phyloP scores from a whole-genome alignment of 2,797 vertebrate genomes.

The Coreius guichenoti region DNA sequence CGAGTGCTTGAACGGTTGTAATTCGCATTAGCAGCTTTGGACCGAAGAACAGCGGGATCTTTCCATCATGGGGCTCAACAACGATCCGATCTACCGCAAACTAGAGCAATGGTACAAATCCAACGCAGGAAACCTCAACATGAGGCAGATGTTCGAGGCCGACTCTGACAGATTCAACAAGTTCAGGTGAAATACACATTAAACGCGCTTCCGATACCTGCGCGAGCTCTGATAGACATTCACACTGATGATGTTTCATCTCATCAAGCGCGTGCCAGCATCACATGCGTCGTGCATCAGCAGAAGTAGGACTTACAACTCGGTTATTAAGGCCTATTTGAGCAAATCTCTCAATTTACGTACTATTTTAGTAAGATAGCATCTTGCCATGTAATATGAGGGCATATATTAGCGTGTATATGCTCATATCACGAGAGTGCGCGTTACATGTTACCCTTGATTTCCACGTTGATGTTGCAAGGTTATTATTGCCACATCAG shows the following conservation, averaged over 20 bases:
- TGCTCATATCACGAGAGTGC: too few species aligned
- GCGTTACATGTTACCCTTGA: not conserved
- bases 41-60: not conserved
- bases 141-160: slow-evolving; percentile 87
- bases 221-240: not conserved
- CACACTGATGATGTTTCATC: too few species aligned
- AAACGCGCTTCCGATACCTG: not conserved
- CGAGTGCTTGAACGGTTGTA: not conserved
- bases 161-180: slow-evolving; percentile 88
- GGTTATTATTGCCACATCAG: slow-evolving; percentile 36
- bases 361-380: not conserved
- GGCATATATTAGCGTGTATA: not conserved
- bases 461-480: slow-evolving; percentile 2
- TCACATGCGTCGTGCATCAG: not conserved
- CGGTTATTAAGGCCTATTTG: not conserved
- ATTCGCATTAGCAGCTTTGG: not conserved
- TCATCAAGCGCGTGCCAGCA: not conserved
- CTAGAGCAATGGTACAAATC: slow-evolving; percentile 87
- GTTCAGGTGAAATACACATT: slow-evolving; percentile 82
- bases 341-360: too few species aligned
- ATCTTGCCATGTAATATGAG: not conserved
- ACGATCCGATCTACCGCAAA: slow-evolving; percentile 84
- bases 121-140: slow-evolving; percentile 81
- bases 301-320: too few species aligned
- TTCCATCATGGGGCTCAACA: slow-evolving; percentile 82